Evolutionary conservation across 2,888 invertebrate species (phyloP), one percentile per base, ranked within the genome.

Genomic region (Pherbina coryleti): DNA sequence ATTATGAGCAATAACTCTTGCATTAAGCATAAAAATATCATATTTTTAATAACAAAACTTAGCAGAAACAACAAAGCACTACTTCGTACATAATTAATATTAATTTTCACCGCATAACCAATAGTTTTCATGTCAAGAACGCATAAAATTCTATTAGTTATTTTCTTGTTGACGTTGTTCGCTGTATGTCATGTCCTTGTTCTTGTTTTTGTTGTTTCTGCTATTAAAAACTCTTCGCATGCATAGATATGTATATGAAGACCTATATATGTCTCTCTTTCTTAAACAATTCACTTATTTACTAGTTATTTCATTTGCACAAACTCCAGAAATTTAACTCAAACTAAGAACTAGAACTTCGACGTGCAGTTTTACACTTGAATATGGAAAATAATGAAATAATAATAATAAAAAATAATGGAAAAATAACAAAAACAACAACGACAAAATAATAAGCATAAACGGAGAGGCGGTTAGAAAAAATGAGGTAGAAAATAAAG

Each of bases 41-140:
- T 62, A 62, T 34, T 37, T 73, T 62, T 55, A 60, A 49, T 73
- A 44, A 74, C 49, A 74, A 25, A 62, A 62, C 28, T 34, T 31
- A 28, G 51, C 11, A 72, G 17, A 25, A 57, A 57, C 60, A 25
- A 49, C n/a, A 55, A 53, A 55, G n/a, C n/a, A 37, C 67, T n/a
- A 28, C 66, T 62, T 62, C 28, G 57, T 60, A 53, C 66, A 55
- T 64, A 72, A 72, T 76, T 71, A 37, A 72, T 64, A 76, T 76
- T 53, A 71, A 76, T 55, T 72, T 51, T 71, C 76, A 34, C 31
- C 28, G 37, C 71, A 76, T 67, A 66, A 14, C 19, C 34, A 67
- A 44, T 74, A 69, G 22, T 53, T 73, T 73, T 67, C 77, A 73
- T 77, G 77, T 77, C 73, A 73, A 73, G 57, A 77, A 57, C 73